A percentile compares a stretch with the other conserved stretches of the same genome.
Conservation (phyloP, 2,113 vertebrate species). For the Erythrolamprus reginae region DNA sequence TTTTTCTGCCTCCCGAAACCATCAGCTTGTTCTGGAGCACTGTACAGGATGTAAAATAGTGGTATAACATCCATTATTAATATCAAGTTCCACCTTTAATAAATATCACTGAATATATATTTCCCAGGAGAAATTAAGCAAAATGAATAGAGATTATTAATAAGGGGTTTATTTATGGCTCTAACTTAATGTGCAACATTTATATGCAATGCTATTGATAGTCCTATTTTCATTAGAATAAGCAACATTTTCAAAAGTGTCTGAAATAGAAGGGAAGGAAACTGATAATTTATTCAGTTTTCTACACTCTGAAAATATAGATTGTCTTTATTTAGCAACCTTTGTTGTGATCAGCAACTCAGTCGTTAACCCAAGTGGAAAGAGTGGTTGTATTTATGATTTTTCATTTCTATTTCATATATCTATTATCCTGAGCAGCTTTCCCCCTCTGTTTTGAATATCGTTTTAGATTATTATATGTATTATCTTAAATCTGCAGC, state of each 20-base stretch:
- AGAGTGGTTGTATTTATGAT: background rate
- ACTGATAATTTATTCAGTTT: background rate
- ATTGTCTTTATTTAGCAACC: background rate
- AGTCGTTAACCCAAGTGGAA: background rate
- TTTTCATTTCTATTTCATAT: background rate
- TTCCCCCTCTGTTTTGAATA: background rate
- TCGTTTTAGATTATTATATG: background rate
- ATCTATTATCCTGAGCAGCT: background rate
- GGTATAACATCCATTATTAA: background rate
- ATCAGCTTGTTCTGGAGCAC: background rate
- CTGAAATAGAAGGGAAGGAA: background rate
- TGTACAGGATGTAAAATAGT: background rate
- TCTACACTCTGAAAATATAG: background rate
- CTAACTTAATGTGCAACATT: background rate
- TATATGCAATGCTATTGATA: background rate
- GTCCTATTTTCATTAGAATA: background rate
- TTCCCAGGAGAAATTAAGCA: background rate
- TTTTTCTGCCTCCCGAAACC: background rate
- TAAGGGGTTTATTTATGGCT: background rate
- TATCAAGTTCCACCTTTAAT: background rate
- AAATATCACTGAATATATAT: background rate
- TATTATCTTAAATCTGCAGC: background rate
- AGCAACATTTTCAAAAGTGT: background rate
- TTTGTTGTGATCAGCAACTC: background rate
- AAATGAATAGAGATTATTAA: background rate